Evolutionary conservation across 1,140 invertebrate genomes (phyloP).

Genomic region (Lerema accius): DNA sequence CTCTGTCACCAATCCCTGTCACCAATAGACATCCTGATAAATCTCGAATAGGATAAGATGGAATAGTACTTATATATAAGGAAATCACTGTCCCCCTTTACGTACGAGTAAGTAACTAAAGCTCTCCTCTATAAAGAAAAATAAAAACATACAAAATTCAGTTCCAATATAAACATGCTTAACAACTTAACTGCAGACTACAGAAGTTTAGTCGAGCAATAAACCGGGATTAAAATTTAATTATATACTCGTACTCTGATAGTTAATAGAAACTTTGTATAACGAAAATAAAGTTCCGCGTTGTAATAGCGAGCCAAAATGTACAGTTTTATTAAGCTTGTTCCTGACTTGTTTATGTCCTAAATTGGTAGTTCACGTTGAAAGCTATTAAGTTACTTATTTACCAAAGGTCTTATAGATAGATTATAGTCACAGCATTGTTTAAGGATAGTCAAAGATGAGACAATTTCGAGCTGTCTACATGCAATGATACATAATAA

Average conservation of each 20-base stretch:
- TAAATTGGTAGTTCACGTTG: neutral
- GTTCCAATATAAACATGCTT: neutral
- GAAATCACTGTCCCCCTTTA: no score
- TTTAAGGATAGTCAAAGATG: no score
- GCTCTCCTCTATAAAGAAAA: no score
- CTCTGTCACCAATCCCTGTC: no score
- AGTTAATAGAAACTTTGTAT: conserved; percentile 4
- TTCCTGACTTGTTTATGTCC: neutral
- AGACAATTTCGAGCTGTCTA: no score
- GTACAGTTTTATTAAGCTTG: conserved; percentile 9
- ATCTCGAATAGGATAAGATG: no score
- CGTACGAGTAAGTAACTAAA: no score
- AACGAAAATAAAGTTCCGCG: conserved; percentile 5
- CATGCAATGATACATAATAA: no score
- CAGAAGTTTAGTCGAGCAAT: conserved; percentile 6
- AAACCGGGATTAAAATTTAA: conserved; percentile 11
- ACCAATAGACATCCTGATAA: no score
- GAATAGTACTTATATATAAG: no score
- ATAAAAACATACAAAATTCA: neutral
- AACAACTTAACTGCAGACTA: neutral
- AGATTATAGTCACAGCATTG: no score
- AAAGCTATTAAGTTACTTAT: neutral
- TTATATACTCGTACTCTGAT: conserved; percentile 1
- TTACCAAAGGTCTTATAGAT: no score
- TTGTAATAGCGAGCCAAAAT: neutral